These are phyloP conservation scores for Monochamus alternatus DNA, from an alignment of 2,888 invertebrate species.

Conservation along the genomic window DNA sequence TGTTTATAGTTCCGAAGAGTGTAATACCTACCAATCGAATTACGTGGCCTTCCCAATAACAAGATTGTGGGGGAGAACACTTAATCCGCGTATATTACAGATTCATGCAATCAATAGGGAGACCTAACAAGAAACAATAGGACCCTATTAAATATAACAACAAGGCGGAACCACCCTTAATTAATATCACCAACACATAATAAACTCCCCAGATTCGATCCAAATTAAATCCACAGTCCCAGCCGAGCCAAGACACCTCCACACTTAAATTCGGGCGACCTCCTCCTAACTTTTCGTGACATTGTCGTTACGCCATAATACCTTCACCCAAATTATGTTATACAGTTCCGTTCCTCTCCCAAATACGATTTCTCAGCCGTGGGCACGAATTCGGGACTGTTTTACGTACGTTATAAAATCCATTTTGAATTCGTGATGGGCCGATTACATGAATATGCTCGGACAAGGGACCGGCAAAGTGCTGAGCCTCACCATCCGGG, in stretches of 20 bases:
- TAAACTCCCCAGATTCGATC: conserved; percentile 16
- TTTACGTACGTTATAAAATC: conserved; percentile 48
- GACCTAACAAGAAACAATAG: not conserved
- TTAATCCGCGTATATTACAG: not conserved
- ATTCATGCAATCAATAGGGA: not conserved
- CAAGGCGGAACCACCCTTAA: conserved; percentile 2
- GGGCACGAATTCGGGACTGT: conserved; percentile 36
- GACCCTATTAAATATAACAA: not conserved
- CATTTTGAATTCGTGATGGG: conserved; percentile 54
- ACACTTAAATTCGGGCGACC: conserved; percentile 18
- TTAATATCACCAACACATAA: conserved; percentile 24
- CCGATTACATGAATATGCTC: conserved; percentile 59
- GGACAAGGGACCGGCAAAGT: conserved; percentile 54
- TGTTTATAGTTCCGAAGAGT: not conserved
- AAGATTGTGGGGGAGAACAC: not conserved
- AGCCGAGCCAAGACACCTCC: conserved; percentile 13
- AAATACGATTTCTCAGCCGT: conserved; percentile 46
- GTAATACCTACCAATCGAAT: not conserved
- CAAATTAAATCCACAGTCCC: conserved; percentile 26
- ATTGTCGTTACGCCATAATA: conserved; percentile 20
- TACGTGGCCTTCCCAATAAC: not conserved
- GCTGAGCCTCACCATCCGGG: conserved; percentile 58
- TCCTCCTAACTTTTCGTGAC: conserved; percentile 20
- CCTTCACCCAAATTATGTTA: conserved; percentile 20
- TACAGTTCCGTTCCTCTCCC: conserved; percentile 21